These are phyloP conservation scores for Phalacrocorax brasilianus DNA, from an alignment of 2,113 vertebrate genomes.

Conservation along the genomic window DNA sequence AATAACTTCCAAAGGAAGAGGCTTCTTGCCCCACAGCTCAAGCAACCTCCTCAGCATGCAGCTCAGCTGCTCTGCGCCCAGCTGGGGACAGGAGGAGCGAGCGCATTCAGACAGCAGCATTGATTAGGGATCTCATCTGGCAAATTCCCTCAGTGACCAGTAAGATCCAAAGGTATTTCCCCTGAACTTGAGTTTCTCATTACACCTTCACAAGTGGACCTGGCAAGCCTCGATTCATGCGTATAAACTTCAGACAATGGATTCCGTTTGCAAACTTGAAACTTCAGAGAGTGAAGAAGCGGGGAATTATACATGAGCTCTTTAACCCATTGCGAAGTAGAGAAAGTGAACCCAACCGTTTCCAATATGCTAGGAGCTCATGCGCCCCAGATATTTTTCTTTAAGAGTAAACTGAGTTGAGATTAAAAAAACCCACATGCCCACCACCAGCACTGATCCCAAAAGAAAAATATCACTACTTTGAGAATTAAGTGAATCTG, in stretches of 20 bases:
- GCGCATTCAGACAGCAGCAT: rapidly evolving
- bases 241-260: not conserved
- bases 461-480: constrained; percentile 31
- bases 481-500: constrained; percentile 59
- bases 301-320: not conserved
- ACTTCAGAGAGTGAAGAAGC: not conserved
- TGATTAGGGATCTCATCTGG: not conserved
- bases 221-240: not conserved
- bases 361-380: not conserved
- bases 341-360: not conserved
- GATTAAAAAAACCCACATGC: not conserved
- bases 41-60: not conserved
- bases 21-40: not conserved
- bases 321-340: not conserved
- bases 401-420: not conserved
- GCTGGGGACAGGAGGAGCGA: not conserved
- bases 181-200: not conserved
- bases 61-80: not conserved
- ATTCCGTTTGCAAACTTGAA: not conserved
- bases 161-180: not conserved
- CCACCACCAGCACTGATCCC: not conserved
- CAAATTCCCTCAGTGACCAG: not conserved
- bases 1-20: not conserved
- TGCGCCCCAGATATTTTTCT: not conserved
- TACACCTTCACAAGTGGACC: not conserved